Conservation (phyloP, 2,797 vertebrate genomes). For the Acipenser transmontanus region DNA sequence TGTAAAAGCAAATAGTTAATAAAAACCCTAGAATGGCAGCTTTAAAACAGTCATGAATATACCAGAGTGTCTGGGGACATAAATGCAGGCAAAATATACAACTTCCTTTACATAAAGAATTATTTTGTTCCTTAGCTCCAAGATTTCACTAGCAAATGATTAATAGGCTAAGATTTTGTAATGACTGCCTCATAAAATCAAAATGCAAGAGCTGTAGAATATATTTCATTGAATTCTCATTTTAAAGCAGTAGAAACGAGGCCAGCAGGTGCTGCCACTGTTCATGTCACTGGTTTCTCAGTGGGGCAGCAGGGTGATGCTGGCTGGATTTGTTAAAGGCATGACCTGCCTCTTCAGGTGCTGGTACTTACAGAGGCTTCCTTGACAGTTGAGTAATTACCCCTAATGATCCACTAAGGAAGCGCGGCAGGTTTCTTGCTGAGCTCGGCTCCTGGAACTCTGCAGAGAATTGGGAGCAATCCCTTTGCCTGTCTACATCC, state of each 20-base stretch:
- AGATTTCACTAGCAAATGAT: background rate
- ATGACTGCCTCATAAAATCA: background rate
- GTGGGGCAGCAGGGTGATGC: too few species aligned
- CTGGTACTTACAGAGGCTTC: constrained; percentile 4
- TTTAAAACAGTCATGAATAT: too few species aligned
- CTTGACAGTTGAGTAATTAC: constrained; percentile 17
- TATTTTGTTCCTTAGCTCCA: too few species aligned
- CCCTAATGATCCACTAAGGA: constrained; percentile 11
- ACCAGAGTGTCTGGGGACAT: too few species aligned
- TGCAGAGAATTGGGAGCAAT: background rate
- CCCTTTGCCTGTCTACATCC: constrained; percentile 2
- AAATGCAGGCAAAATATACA: too few species aligned
- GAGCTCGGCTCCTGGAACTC: background rate
- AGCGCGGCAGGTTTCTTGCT: background rate
- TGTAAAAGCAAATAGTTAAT: too few species aligned
- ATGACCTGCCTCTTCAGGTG: background rate
- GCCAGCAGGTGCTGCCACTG: background rate
- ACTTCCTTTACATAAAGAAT: too few species aligned
- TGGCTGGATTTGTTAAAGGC: constrained; percentile 6
- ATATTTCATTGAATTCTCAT: background rate
- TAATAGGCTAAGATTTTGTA: constrained; percentile 6
- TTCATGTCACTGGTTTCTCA: background rate
- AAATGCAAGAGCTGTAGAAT: constrained; percentile 3
- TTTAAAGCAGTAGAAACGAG: background rate
- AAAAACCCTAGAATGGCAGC: too few species aligned